Evolutionary conservation across 2,888 invertebrate species (phyloP), one percentile per base, ranked within the genome.

Genomic region (Metalampra italica): DNA sequence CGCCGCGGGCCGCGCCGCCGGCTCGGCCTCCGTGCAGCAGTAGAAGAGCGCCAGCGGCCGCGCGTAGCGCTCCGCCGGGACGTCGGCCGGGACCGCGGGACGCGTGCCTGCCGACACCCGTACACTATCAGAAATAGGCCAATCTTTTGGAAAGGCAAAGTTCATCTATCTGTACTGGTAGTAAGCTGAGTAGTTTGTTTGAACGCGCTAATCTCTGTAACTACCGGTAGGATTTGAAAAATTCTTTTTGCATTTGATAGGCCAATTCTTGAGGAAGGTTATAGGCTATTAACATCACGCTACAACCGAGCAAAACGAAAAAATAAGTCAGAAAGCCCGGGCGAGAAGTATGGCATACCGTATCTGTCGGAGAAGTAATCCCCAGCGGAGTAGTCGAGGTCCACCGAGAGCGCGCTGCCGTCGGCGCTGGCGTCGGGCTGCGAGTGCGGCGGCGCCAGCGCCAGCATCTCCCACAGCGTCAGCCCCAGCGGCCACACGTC

Each of bases 401-500:
- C n/a, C 59, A 62, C 45, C 57, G 5, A 72, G n/a, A n/a, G n/a
- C n/a, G n/a, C 50, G 47, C 76, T 79, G 9, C 78, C 78, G 0
- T 81, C 69, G 29, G 74, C 52, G 1, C 72, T 68, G 9, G 66
- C 39, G 11, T 74, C 77, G 2, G 53, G 37, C 12, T 66, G 79
- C 0, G 90, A 71, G 66, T 94, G 94, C 0, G 96, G 96, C 0
- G 93, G 91, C 46, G 90, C 84, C 3, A 96, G 82, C 0, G 95
- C 91, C 73, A 96, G 83, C 92, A 95, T 96, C 89, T 96, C 96
- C 92, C 94, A 96, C 29, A 96, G 71, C 0, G 94, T 91, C 9
- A 96, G 87, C 0, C 96, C 97, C 55, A 93, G 93, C 1, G 96
- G 90, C 86, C 95, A 97, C 43, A 97, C 92, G 68, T 97, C 96